Evolutionary conservation across 1,140 invertebrate genomes (phyloP).

Genomic region (Zaprionus camerounensis): DNA sequence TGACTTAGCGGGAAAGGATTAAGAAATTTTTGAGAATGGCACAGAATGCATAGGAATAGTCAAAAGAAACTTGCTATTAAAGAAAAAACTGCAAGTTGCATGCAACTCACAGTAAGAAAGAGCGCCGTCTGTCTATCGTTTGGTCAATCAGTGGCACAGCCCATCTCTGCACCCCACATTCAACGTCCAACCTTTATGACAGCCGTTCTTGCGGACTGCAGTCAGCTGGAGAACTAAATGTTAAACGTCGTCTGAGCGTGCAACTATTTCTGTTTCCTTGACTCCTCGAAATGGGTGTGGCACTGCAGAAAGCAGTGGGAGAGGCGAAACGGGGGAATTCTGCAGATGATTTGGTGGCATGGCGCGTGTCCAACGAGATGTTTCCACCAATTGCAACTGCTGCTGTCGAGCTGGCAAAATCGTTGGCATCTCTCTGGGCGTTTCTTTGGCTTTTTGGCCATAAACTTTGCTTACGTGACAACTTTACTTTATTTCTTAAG

Average conservation of each 20-base stretch:
- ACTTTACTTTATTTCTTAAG: constrained; percentile 78
- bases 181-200: background rate
- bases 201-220: constrained; percentile 20
- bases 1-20: background rate
- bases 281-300: background rate
- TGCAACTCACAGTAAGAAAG: constrained; percentile 29
- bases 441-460: constrained; percentile 65
- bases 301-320: background rate
- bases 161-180: constrained; percentile 22
- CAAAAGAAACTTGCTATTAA: constrained; percentile 73
- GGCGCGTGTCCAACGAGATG: constrained; percentile 77
- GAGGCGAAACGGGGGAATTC: constrained; percentile 12
- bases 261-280: constrained; percentile 49
- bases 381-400: constrained; percentile 71
- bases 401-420: constrained; percentile 46
- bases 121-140: constrained; percentile 66
- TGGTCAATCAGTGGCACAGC: constrained; percentile 70
- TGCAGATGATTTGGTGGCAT: constrained; percentile 78
- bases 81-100: constrained; percentile 70
- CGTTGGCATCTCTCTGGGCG: constrained; percentile 47
- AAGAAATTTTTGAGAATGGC: background rate
- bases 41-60: constrained; percentile 57
- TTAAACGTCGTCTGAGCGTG: constrained; percentile 55
- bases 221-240: constrained; percentile 59
- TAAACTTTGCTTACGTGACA: constrained; percentile 83